Base-by-base conservation (phyloP, 2,113 vertebrate genomes). In the Proteles cristata region DNA sequence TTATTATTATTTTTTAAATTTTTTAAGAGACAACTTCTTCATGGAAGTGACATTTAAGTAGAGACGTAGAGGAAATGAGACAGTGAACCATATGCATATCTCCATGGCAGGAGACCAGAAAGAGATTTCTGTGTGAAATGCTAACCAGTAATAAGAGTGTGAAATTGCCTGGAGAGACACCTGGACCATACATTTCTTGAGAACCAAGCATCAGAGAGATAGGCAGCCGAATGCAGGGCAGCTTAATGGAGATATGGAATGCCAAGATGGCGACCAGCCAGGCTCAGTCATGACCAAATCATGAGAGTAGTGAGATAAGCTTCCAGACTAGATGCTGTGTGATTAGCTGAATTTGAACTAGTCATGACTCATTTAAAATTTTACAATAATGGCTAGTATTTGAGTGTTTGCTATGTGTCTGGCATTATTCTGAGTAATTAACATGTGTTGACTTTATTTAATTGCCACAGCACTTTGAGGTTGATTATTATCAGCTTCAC, bases 21-120 rank as follows among this genome's bases (percentile, higher is more conserved):
- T 82, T 58, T 94, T 92, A 17, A 39, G 28, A 31, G 69, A 55
- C 16, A 84, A 21, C 25, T 66, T 73, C 55, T 87, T 69, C 26
- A 76, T 68, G 74, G 74, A 91, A 86, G 82, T 66, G 88, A 66
- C 92, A 74, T 87, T 93, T 63, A 85, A 93, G 80, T 39, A 43
- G 71, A 93, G 33, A 90, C n/a, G n/a, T 33, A 12, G 45, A 94
- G 53, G 55, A 94, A 94, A 84, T 76, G 39, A 88, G 39, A 23
- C 61, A 76, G 17, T 94, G 28, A 82, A 35, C 26, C 43, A 74
- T 68, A 7, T 61, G 50, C 33, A 8, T 88, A 58, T 82, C 19
- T 91, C 26, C 48, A 63, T 69, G 88, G 39, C 48, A 81, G 48
- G 69, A 88, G 88, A 83, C 39, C 6, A 82, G 61, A 88, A 77